Percentiles rank a stretch among this genome's conserved stretches.
These are phyloP conservation scores for Stratiomys singularior DNA, from an alignment of 2,888 invertebrate species.

Conservation along the genomic window DNA sequence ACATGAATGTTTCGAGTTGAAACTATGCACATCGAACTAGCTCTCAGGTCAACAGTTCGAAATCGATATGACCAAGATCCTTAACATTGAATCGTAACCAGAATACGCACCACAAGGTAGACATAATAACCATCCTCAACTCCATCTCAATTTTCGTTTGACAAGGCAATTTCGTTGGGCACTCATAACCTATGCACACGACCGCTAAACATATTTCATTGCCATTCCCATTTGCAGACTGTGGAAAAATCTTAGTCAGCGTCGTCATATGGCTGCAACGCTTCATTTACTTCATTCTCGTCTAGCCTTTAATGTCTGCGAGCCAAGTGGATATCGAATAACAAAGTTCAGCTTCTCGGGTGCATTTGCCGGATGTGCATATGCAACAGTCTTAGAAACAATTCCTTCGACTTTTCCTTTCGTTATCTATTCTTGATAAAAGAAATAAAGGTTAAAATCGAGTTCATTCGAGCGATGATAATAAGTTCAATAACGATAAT, in stretches of 20 bases:
- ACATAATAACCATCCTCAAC: too few species aligned
- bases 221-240: neutral
- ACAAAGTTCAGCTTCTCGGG: neutral
- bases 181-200: too few species aligned
- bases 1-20: neutral
- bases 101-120: too few species aligned
- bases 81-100: neutral
- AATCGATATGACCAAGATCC: too few species aligned
- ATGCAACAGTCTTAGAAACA: neutral
- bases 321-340: neutral
- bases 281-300: neutral
- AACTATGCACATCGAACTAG: neutral
- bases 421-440: neutral
- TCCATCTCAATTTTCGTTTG: too few species aligned
- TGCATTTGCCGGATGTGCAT: neutral
- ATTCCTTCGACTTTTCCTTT: neutral
- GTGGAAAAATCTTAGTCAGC: neutral
- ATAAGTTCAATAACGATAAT: too few species aligned
- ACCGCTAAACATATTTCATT: neutral
- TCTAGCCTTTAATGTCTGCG: neutral
- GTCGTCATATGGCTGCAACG: neutral
- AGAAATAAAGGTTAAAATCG: too few species aligned
- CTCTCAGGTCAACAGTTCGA: too few species aligned
- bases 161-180: too few species aligned
- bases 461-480: too few species aligned